Evolutionary conservation across 1,140 invertebrate genomes (phyloP), one percentile per base, ranked within the genome.

Genomic region (Neoseiulus cucumeris): DNA sequence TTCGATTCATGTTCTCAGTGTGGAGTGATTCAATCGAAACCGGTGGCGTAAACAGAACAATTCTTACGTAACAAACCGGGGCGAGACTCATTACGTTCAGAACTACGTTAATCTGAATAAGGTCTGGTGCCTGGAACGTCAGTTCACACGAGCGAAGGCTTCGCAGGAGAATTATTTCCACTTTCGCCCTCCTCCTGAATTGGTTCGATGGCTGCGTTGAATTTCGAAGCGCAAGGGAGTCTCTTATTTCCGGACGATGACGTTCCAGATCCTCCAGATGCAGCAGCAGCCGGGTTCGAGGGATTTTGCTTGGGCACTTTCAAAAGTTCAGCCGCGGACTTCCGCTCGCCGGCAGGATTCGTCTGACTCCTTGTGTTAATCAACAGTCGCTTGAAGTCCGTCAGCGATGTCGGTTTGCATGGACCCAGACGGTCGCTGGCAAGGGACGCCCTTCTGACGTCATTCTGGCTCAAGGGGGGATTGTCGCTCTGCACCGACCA

Each of bases 321-420:
- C 6, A 91, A 72, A 73, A 87, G 82, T 73, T 91, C 87, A 2
- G 88, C 86, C 5, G 87, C 87, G 17, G 87, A 89, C 0, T 86
- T 73, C 70, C 85, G 85, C 7, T 76, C 25, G 71, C 71, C 67
- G 74, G 75, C 71, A 79, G 75, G 67, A 80, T 79, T 72, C 79
- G 75, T 66, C 17, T 64, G 66, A 79, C 76, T 75, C 68, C 82
- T 82, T 59, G 84, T 82, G 69, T 86, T 84, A 6, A 86, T 76
- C 1, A 90, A 75, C 14, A 89, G 74, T 70, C 85, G 82, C 73
- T 90, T 90, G 72, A 90, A 90, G 73, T 89, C 87, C 55, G 72
- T 72, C 47, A 75, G 70, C 7, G 75, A 74, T 2, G 74, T 74
- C 7, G 66, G 69, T 65, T 68, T 74, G 47, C 76, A 73, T 1